Evolutionary conservation across 2,113 vertebrate species (phyloP).

Genomic region (Pteruthius melanotis): DNA sequence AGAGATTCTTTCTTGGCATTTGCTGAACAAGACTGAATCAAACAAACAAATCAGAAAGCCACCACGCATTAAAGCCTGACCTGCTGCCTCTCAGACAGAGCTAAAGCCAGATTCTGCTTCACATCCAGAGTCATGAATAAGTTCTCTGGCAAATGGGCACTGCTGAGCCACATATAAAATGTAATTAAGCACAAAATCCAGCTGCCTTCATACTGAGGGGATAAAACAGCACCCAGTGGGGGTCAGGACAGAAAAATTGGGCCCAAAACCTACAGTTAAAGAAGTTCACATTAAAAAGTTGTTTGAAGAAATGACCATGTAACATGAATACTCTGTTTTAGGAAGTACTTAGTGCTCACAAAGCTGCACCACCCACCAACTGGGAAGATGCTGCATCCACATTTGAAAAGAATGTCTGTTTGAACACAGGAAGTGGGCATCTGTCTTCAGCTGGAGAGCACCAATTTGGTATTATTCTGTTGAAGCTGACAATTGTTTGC

Average conservation of each 20-base stretch:
- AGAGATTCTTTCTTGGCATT: not conserved
- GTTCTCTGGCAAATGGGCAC: not conserved
- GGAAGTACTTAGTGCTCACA: not conserved
- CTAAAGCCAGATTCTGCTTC: not conserved
- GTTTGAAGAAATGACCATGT: not conserved
- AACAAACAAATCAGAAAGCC: not conserved
- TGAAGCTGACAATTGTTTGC: not conserved
- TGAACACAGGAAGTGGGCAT: not conserved
- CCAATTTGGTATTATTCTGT: not conserved
- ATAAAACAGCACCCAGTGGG: not conserved
- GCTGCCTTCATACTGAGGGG: not conserved
- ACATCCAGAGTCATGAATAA: not conserved
- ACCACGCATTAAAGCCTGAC: not conserved
- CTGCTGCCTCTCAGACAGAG: not conserved
- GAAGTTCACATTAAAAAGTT: not conserved
- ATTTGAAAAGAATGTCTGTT: not conserved
- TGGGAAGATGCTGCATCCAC: not conserved
- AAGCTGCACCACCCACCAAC: rapidly evolving
- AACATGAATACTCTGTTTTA: not conserved
- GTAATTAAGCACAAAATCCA: not conserved
- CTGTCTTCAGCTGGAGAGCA: not conserved
- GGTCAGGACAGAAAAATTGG: not conserved
- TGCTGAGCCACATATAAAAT: not conserved
- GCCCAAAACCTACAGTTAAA: not conserved
- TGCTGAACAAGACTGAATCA: not conserved